phyloP scores from a whole-genome alignment of 2,888 invertebrate species.

The Dione juno region DNA sequence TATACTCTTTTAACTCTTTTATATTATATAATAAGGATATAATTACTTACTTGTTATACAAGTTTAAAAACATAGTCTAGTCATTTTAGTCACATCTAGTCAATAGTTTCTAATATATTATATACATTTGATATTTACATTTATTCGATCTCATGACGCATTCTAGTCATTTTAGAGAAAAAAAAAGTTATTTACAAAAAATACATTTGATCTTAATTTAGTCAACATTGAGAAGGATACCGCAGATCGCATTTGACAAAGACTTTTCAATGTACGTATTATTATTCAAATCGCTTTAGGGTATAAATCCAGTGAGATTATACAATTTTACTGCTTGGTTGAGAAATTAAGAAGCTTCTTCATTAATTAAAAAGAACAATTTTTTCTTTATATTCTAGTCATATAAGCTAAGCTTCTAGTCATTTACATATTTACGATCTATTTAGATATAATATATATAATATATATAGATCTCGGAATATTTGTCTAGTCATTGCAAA shows the following conservation, averaged over 20 bases:
- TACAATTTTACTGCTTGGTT: too few relatives aligned
- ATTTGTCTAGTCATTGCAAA: background rate
- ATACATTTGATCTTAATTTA: background rate
- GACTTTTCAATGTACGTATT: background rate
- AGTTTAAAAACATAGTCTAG: constrained; percentile 32
- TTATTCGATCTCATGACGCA: background rate
- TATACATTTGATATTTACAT: background rate
- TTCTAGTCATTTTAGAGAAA: background rate
- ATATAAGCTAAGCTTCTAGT: constrained; percentile 14
- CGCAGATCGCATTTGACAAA: background rate
- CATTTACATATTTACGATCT: background rate
- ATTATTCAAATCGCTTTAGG: background rate
- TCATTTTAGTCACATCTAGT: constrained; percentile 31
- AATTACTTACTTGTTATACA: background rate
- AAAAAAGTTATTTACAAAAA: background rate
- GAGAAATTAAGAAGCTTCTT: too few relatives aligned
- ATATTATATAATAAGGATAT: background rate
- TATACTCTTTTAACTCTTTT: background rate
- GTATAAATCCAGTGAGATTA: too few relatives aligned
- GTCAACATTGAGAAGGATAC: background rate
- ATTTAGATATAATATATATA: background rate
- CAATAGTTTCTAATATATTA: constrained; percentile 25
- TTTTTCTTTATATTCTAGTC: constrained; percentile 1
- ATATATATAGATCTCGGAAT: background rate
- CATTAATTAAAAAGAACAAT: too few relatives aligned